Percentiles rank a stretch among this genome's conserved stretches.
Conservation (phyloP, 92 coral and sea anemone species). For the Montipora capitata region DNA sequence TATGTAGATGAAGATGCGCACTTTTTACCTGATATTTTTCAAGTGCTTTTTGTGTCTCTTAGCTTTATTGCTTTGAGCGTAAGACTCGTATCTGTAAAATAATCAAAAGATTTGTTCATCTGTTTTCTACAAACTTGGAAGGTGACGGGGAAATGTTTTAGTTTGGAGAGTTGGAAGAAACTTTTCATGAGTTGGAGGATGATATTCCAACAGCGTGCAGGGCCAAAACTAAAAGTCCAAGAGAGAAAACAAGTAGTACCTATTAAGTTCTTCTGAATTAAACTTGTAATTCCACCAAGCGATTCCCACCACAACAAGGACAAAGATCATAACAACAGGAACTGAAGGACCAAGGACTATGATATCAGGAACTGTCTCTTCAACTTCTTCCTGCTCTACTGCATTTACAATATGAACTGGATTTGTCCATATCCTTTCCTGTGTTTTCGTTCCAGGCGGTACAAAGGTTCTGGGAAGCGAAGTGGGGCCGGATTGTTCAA, state of each 20-base stretch:
- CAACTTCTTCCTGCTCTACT: conserved; percentile 58
- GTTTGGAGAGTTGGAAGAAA: neutral
- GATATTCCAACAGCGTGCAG: neutral
- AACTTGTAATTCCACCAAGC: conserved; percentile 91
- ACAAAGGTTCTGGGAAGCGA: neutral
- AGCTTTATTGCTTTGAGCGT: conserved; percentile 50
- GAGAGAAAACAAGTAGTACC: conserved; percentile 42
- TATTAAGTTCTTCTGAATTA: conserved; percentile 79
- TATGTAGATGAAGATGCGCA: neutral
- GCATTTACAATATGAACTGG: conserved; percentile 9
- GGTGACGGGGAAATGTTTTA: neutral
- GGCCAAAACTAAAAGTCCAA: neutral
- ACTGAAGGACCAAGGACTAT: conserved; percentile 88
- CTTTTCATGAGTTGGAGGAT: neutral
- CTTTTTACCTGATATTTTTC: conserved; percentile 62
- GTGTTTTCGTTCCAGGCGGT: neutral
- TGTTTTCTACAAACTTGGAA: neutral
- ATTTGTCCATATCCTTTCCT: neutral
- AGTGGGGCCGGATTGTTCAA: neutral
- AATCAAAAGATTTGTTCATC: neutral
- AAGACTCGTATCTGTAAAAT: conserved; percentile 64
- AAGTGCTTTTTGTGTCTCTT: conserved; percentile 51
- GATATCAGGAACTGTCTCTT: conserved; percentile 74
- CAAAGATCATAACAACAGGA: conserved; percentile 84
- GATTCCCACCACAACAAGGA: conserved; percentile 84